Conservation (phyloP, 1,140 invertebrate genomes). For the Aphaenogaster ashmeadi region DNA sequence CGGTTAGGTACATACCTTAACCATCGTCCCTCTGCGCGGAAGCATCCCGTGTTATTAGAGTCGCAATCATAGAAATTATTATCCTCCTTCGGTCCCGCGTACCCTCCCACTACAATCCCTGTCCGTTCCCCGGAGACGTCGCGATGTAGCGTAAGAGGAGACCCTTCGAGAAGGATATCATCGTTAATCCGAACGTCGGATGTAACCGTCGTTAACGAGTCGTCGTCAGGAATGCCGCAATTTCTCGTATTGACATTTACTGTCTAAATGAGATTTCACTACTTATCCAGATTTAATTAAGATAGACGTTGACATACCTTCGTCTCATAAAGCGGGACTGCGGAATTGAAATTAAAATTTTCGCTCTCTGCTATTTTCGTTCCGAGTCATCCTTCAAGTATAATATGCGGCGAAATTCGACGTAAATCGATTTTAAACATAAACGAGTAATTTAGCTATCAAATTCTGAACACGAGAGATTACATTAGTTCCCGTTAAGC, state of each 20-base stretch:
- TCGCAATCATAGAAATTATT: constrained; percentile 83
- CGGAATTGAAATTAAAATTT: constrained; percentile 11
- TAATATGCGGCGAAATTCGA: neutral
- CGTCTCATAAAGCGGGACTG: neutral
- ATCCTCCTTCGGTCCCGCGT: constrained; percentile 51
- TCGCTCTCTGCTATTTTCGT: neutral
- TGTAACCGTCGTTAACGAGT: constrained; percentile 77
- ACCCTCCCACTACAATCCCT: constrained; percentile 49
- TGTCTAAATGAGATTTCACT: constrained; percentile 23
- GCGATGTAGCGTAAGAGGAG: constrained; percentile 61
- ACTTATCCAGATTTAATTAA: constrained; percentile 8
- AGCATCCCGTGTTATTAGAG: constrained; percentile 78
- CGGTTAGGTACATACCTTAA: constrained; percentile 11
- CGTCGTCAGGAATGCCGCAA: constrained; percentile 31
- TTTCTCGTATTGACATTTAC: constrained; percentile 38
- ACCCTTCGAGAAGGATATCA: constrained; percentile 46
- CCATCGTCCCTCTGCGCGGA: constrained; percentile 34
- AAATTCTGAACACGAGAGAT: constrained; percentile 1
- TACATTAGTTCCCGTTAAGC: neutral
- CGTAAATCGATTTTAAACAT: neutral
- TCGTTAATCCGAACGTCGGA: constrained; percentile 66
- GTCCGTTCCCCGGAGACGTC: constrained; percentile 54
- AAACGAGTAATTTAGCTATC: constrained; percentile 13
- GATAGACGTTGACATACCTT: neutral
- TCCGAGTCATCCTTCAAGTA: neutral